Base-by-base conservation (phyloP, 1,140 invertebrate genomes). In the Chionoecetes opilio region DNA sequence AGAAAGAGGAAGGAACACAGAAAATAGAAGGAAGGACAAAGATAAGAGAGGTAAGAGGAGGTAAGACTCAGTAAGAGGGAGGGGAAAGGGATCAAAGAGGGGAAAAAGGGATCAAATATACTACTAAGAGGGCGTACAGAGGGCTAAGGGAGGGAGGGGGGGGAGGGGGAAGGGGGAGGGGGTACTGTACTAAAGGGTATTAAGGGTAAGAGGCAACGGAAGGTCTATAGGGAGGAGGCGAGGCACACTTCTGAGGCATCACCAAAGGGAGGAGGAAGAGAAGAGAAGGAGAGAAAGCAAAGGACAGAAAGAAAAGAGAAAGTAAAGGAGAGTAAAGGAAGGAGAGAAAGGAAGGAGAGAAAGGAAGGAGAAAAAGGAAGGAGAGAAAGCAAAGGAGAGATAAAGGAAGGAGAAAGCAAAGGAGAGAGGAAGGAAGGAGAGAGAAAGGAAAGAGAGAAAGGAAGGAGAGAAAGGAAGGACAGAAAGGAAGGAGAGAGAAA, bases 391-490 rank as follows among this genome's bases (percentile, higher is more conserved):
- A 29, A 46, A 17, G 14, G 35, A 63, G 53, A 29, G 14, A 29
- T 11, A n/a, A 41, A 38, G 31, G 35, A 41, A 32, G 31, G 41
- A 91, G 35, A 41, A 21, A 91, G 89, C 29, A 32, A 41, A 38
- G 82, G 91, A 92, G n/a, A 41, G 35, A 91, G 41, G 53, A 32
- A 29, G 53, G 35, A 41, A 32, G 53, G 89, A 41, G 35, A n/a
- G 35, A 91, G 41, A 53, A 32, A 29, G n/a, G 5, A 21, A 53
- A 32, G 3, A 32, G 26, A 2, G 31, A 32, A 41, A 32, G 31
- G 41, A 91, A 32, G 31, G n/a, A 91, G 41, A 53, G 35, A 41
- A 32, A 91, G 89, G n/a, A 32, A n/a, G n/a, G 41, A 37, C 38
- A 29, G 29, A 31, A 46, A n/a, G 29, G n/a, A 41, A 31, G 29